Conservation (phyloP, 37 sponge, comb jelly and placozoan genomes). For the Axinella damicornis region DNA sequence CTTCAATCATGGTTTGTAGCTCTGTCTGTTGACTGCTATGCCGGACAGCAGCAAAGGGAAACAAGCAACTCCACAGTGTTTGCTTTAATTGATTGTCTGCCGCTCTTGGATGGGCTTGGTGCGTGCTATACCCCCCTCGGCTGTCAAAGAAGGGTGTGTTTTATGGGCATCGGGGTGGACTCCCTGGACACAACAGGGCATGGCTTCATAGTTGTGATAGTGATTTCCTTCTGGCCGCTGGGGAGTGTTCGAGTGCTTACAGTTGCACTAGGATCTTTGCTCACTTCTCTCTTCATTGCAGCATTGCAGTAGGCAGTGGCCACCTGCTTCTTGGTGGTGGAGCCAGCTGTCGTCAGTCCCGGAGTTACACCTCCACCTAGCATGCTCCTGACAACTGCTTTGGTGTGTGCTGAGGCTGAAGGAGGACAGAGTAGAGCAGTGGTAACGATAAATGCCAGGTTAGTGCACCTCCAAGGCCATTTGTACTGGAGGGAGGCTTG, state of each 20-base stretch:
- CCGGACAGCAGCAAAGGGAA: too few relatives aligned
- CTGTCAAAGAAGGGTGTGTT: background rate
- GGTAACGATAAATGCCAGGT: too few relatives aligned
- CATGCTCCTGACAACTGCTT: conserved; percentile 45
- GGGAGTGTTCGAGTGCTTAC: conserved; percentile 3
- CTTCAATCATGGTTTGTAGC: too few relatives aligned
- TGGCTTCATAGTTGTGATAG: background rate
- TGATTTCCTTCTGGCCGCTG: conserved; percentile 9
- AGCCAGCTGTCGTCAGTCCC: conserved; percentile 45
- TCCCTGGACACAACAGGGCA: conserved; percentile 18
- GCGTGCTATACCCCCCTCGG: too few relatives aligned
- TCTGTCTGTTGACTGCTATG: too few relatives aligned
- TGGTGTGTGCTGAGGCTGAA: conserved; percentile 74
- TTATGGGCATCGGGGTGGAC: background rate
- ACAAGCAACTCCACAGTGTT: too few relatives aligned
- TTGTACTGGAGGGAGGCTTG: too few relatives aligned
- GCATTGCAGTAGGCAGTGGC: background rate
- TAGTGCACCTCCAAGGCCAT: too few relatives aligned
- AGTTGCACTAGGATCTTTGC: conserved; percentile 3
- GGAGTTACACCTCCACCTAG: background rate
- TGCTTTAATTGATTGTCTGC: background rate
- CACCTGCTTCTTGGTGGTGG: conserved; percentile 31
- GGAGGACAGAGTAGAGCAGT: too few relatives aligned
- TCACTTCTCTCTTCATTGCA: background rate
- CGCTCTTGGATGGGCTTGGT: background rate